These are phyloP conservation scores for Gila robusta DNA, from an alignment of 2,797 vertebrate genomes.

Conservation along the genomic window DNA sequence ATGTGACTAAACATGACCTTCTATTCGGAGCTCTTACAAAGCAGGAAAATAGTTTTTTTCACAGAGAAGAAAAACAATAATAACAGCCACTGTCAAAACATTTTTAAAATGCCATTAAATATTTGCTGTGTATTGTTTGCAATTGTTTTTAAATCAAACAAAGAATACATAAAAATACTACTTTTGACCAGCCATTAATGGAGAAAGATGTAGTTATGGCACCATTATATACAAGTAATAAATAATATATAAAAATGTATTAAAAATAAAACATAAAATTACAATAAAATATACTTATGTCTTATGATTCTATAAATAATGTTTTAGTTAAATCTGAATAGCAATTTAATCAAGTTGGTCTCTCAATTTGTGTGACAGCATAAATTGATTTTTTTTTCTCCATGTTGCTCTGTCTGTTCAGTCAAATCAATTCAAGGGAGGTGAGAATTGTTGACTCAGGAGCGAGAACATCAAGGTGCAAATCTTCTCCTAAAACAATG, in stretches of 20 bases:
- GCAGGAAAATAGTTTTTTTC: too few relatives aligned
- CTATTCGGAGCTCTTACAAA: neutral
- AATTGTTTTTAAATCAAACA: neutral
- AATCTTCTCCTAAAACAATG: constrained; percentile 9
- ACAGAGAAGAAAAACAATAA: neutral
- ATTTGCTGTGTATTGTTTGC: neutral
- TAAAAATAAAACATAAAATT: too few relatives aligned
- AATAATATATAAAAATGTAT: too few relatives aligned
- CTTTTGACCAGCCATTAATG: neutral
- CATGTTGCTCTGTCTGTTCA: constrained; percentile 6
- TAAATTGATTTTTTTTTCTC: neutral
- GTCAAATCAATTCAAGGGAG: constrained; percentile 9
- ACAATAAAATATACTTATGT: neutral
- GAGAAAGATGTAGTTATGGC: neutral
- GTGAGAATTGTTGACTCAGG: constrained; percentile 28
- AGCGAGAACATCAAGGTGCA: constrained; percentile 31
- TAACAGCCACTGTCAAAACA: neutral
- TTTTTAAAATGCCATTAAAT: neutral
- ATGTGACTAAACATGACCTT: neutral
- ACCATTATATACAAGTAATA: too few relatives aligned
- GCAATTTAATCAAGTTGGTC: neutral
- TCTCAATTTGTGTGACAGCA: neutral
- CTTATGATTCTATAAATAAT: neutral
- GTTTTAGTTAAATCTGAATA: neutral
- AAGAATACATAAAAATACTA: neutral